Conservation (phyloP, 2,888 invertebrate species). For the Phyllotreta cruciferae region DNA sequence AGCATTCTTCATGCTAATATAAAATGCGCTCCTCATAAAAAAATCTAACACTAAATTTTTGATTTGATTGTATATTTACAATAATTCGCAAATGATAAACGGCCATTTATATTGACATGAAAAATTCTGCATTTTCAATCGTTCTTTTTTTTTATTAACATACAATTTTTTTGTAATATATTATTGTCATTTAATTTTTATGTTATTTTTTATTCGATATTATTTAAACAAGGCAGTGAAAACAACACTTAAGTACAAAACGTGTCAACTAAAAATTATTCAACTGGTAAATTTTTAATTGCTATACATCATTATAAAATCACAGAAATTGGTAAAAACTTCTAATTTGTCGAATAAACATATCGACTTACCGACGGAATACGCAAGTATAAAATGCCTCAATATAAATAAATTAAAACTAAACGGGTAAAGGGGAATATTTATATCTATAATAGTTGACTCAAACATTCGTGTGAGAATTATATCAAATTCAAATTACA, state of each 20-base stretch:
- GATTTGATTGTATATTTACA: too few species aligned
- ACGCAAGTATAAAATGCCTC: neutral
- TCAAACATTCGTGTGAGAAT: too few species aligned
- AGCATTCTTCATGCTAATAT: conserved; percentile 21
- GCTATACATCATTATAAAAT: conserved; percentile 34
- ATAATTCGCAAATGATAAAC: neutral
- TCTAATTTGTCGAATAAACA: conserved; percentile 36
- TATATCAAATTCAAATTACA: too few species aligned
- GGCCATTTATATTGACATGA: conserved; percentile 4
- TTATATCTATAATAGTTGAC: too few species aligned
- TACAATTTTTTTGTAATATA: conserved; percentile 32
- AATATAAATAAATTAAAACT: conserved; percentile 4
- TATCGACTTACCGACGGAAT: conserved; percentile 4
- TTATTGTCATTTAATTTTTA: conserved; percentile 39
- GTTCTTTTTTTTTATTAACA: conserved; percentile 22
- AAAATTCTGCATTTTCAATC: conserved; percentile 10
- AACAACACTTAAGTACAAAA: conserved; percentile 25
- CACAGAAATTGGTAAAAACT: conserved; percentile 41
- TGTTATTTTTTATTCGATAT: conserved; percentile 21
- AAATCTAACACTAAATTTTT: too few species aligned
- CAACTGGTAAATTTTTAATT: conserved; percentile 30
- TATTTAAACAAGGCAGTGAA: conserved; percentile 38
- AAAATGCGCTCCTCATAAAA: neutral
- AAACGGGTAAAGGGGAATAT: neutral
- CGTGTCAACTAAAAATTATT: conserved; percentile 22